phyloP scores from a whole-genome alignment of 1,140 invertebrate genomes.

The Dinoponera quadriceps region DNA sequence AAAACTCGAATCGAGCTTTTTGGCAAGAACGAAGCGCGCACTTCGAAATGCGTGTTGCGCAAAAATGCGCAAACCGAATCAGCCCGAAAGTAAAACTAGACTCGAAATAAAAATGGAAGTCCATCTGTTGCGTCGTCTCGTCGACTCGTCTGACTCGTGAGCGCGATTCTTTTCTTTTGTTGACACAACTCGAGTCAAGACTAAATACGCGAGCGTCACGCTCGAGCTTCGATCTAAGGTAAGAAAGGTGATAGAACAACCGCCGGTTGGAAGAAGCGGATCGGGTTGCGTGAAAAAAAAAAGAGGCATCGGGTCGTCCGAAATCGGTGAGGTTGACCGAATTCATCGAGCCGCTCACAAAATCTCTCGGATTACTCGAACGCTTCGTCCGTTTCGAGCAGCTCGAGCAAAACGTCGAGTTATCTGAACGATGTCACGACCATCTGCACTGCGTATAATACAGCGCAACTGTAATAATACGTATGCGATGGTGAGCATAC shows the following conservation, averaged over 20 bases:
- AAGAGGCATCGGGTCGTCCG: not conserved
- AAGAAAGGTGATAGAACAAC: not conserved
- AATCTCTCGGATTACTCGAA: slow-evolving; percentile 11
- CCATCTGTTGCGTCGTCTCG: too few species aligned
- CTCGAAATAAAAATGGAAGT: too few species aligned
- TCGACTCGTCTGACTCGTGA: too few species aligned
- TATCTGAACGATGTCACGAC: slow-evolving; percentile 22
- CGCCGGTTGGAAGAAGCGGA: not conserved
- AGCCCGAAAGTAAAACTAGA: too few species aligned
- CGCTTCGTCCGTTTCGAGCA: not conserved
- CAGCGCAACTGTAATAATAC: slow-evolving; percentile 20
- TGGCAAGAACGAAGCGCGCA: slow-evolving; percentile 21
- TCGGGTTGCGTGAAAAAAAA: not conserved
- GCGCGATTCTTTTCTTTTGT: too few species aligned
- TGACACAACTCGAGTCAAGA: too few species aligned
- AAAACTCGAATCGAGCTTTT: slow-evolving; percentile 38
- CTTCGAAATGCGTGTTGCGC: slow-evolving; percentile 7
- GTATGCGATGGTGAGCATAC: not conserved
- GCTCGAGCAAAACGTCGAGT: not conserved
- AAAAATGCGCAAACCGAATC: slow-evolving; percentile 6
- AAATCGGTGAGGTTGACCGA: not conserved
- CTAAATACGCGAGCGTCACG: not conserved
- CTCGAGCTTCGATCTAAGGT: not conserved
- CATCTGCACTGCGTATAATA: not conserved
- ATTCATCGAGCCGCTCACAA: not conserved